Percentiles rank a stretch among this genome's conserved stretches.
Conservation (phyloP, 2,888 invertebrate genomes). For the Siphonodentalium dalli region DNA sequence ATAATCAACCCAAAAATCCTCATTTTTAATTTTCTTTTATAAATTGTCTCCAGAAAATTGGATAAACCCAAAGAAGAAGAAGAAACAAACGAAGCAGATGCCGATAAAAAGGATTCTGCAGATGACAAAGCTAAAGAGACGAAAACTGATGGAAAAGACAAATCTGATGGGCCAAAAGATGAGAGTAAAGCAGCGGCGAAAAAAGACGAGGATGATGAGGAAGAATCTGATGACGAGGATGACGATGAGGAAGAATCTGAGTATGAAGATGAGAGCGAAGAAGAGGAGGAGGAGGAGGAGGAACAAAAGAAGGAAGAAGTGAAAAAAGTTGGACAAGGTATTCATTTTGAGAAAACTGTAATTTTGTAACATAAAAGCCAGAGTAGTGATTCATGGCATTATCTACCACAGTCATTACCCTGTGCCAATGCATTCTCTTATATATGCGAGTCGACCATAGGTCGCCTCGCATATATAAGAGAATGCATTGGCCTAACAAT, state of each 20-base stretch:
- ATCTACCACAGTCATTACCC: no score
- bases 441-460: no score
- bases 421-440: no score
- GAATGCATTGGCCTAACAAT: no score
- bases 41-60: neutral
- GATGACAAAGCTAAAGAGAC: neutral
- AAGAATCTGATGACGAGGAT: constrained; percentile 27
- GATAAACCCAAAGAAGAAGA: constrained; percentile 2
- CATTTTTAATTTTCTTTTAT: neutral
- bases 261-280: constrained; percentile 26
- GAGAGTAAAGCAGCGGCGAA: neutral
- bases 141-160: neutral
- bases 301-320: constrained; percentile 29
- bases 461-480: no score
- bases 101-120: constrained; percentile 9
- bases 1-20: neutral
- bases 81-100: constrained; percentile 9
- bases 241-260: constrained; percentile 31
- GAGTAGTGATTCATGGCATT: no score
- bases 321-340: no score
- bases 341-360: neutral
- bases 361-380: neutral
- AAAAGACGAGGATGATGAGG: constrained; percentile 20
- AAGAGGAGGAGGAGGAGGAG: constrained; percentile 31
- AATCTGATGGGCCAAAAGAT: neutral